phyloP scores from a whole-genome alignment of 1,140 invertebrate genomes.

The Sweltsa coloradensis region DNA sequence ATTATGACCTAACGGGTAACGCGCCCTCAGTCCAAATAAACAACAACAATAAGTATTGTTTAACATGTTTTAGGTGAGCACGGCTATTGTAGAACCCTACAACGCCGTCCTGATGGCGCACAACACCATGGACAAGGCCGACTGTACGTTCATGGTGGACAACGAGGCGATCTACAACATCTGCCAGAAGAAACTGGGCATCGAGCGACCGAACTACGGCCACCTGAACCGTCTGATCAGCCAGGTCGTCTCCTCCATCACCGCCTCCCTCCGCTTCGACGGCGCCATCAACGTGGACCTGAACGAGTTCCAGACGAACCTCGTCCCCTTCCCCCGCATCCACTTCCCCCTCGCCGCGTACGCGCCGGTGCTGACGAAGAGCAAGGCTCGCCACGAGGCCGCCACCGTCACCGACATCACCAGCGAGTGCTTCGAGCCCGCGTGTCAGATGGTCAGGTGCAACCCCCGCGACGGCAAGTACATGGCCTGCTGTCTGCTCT shows the following conservation, averaged over 20 bases:
- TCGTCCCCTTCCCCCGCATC: constrained; percentile 42
- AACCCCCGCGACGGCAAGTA: constrained; percentile 33
- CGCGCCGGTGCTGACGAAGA: constrained; percentile 44
- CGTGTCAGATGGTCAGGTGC: constrained; percentile 44
- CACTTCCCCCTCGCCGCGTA: constrained; percentile 47
- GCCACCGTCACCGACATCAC: constrained; percentile 34
- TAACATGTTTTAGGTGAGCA: constrained; percentile 47
- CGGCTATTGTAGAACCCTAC: constrained; percentile 80
- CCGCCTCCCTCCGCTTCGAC: constrained; percentile 52
- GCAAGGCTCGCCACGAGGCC: constrained; percentile 41
- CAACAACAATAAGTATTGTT: too few relatives aligned
- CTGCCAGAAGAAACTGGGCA: constrained; percentile 43
- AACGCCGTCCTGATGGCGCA: constrained; percentile 70
- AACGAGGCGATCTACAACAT: constrained; percentile 74
- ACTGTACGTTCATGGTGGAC: constrained; percentile 74
- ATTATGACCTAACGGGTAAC: too few relatives aligned
- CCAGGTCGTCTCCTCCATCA: constrained; percentile 49
- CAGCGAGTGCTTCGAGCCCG: constrained; percentile 33
- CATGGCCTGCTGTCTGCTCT: constrained; percentile 49
- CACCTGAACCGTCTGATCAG: constrained; percentile 48
- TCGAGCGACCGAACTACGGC: constrained; percentile 47
- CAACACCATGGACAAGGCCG: constrained; percentile 59
- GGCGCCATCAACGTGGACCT: constrained; percentile 55
- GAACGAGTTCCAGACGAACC: constrained; percentile 48
- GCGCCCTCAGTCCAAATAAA: too few relatives aligned